These are phyloP conservation scores for Enteromius radiatus DNA, from an alignment of 2,797 vertebrate genomes.

Conservation along the genomic window DNA sequence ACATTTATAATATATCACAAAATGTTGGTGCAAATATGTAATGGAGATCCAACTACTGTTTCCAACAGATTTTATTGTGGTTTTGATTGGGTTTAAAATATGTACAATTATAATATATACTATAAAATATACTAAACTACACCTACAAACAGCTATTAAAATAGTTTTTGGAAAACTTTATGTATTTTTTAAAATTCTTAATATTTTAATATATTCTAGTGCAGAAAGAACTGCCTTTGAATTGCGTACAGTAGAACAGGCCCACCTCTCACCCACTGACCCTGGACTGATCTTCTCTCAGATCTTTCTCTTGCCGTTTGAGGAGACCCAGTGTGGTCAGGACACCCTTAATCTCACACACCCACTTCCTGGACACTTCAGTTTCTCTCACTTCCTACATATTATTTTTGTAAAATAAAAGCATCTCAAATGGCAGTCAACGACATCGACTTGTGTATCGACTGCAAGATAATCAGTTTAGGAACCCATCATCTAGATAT, in stretches of 20 bases:
- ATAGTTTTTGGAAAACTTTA: background rate
- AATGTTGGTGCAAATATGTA: no score
- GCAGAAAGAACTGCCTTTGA: background rate
- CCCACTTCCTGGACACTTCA: slow-evolving; percentile 9
- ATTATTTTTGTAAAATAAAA: slow-evolving; percentile 30
- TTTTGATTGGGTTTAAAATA: background rate
- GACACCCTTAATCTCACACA: slow-evolving; percentile 1
- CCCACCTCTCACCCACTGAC: slow-evolving; percentile 19
- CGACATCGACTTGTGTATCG: background rate
- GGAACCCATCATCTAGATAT: slow-evolving; percentile 6
- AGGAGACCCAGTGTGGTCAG: background rate
- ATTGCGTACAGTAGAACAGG: background rate
- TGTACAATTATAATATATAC: background rate
- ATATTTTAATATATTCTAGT: background rate
- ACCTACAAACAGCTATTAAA: background rate
- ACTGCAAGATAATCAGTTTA: slow-evolving; percentile 4
- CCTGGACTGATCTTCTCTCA: background rate
- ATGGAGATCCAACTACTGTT: background rate
- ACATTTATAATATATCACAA: no score
- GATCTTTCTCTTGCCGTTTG: background rate
- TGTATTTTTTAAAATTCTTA: background rate
- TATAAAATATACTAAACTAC: background rate
- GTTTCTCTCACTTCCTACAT: background rate
- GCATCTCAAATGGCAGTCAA: background rate
- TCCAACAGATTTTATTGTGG: background rate